phyloP scores from a whole-genome alignment of 2,888 invertebrate species.

The Ophraella communa region DNA sequence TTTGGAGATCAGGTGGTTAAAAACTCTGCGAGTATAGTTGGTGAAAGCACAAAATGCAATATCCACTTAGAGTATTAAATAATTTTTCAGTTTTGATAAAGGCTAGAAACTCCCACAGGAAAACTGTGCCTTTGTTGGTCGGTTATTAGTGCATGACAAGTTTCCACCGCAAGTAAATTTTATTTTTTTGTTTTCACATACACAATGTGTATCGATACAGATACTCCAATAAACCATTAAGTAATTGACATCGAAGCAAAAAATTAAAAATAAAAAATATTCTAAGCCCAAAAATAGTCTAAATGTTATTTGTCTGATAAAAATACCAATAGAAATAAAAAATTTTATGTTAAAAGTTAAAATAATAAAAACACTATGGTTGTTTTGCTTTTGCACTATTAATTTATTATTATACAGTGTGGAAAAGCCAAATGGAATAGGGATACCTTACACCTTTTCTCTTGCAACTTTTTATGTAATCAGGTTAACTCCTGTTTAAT shows the following conservation, averaged over 20 bases:
- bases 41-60: background rate
- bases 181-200: background rate
- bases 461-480: too few species aligned
- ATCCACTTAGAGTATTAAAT: constrained; percentile 28
- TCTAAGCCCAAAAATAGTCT: too few species aligned
- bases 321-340: too few species aligned
- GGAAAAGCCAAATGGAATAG: too few species aligned
- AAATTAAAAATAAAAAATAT: background rate
- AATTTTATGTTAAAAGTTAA: too few species aligned
- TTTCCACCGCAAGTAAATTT: background rate
- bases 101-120: constrained; percentile 8
- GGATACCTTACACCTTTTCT: too few species aligned
- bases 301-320: too few species aligned
- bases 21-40: background rate
- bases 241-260: background rate
- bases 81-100: constrained; percentile 24
- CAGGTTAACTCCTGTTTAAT: too few species aligned
- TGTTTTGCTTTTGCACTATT: too few species aligned
- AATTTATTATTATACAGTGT: too few species aligned
- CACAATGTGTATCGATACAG: background rate
- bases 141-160: background rate
- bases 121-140: background rate
- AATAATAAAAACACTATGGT: too few species aligned
- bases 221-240: background rate
- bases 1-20: background rate